These are phyloP conservation scores for Campopleginae sp. DNA, from an alignment of 2,888 invertebrate genomes.

Conservation along the genomic window DNA sequence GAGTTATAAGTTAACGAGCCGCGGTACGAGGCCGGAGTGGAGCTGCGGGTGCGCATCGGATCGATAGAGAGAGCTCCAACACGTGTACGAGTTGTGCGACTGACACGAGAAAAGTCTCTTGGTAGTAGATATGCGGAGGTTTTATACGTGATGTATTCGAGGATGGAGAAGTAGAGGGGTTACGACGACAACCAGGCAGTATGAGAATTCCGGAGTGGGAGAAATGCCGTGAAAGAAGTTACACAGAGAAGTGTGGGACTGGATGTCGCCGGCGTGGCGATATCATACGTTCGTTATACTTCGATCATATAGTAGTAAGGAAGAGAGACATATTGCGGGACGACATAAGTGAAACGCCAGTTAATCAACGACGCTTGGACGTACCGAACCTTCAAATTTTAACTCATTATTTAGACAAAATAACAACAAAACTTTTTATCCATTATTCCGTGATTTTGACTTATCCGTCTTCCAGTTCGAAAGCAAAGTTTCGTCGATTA, in stretches of 20 bases:
- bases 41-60: slow-evolving; percentile 72
- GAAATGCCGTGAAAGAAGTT: slow-evolving; percentile 61
- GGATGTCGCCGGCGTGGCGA: slow-evolving; percentile 72
- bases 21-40: slow-evolving; percentile 51
- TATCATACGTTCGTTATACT: slow-evolving; percentile 67
- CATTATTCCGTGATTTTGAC: background rate
- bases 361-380: slow-evolving; percentile 65
- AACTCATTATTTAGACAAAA: background rate
- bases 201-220: slow-evolving; percentile 38
- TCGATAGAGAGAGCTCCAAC: slow-evolving; percentile 67
- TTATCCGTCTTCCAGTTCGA: background rate
- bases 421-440: background rate
- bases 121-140: slow-evolving; percentile 49
- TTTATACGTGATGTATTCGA: slow-evolving; percentile 50
- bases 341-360: slow-evolving; percentile 70
- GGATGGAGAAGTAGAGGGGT: slow-evolving; percentile 33
- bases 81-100: background rate
- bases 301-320: slow-evolving; percentile 27
- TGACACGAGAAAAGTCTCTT: slow-evolving; percentile 3
- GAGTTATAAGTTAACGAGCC: slow-evolving; percentile 55
- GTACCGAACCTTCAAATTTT: background rate
- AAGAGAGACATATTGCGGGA: background rate
- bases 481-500: background rate
- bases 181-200: slow-evolving; percentile 19
- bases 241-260: slow-evolving; percentile 54